Evolutionary conservation across 2,797 vertebrate species (phyloP), one percentile per base, ranked within the genome.

Genomic region (Melanotaenia boesemani): DNA sequence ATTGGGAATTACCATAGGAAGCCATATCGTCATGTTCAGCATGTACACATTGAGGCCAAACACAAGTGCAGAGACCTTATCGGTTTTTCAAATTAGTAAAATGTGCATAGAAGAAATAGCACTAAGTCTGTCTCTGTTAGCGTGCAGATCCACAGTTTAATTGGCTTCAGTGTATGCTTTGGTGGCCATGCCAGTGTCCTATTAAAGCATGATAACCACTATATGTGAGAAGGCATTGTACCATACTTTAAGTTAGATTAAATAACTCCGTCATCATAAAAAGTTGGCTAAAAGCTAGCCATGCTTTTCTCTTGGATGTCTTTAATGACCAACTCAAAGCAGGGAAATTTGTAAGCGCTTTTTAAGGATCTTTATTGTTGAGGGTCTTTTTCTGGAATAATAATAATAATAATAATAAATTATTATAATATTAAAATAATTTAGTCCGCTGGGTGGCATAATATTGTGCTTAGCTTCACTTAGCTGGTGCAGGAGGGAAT

Each of bases 1-100:
- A 91, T 80, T 85, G 77, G 84, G 80, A 84, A 90, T 88, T 86
- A 88, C 81, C 80, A 81, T 67, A 74, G 83, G 72, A 88, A 67
- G 66, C 59, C 50, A 28, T 50, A 73, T 82, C 66, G 22, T 70
- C 61, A 34, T 83, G 83, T 86, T 80, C 66, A 48, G 63, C 77
- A 46, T 83, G 75, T 83, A 77, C 72, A 76, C 71, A 76, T 22
- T 39, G 64, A 69, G 76, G 70, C 65, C 56, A 58, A 79, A 85
- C 84, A 84, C 76, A 57, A 76, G 86, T 66, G 83, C 79, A 72
- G 72, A 80, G 84, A 87, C 88, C 88, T 84, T 81, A 78, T 89
- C 89, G 61, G 59, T 69, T 85, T 79, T 69, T 57, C 67, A 86
- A 84, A 87, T 86, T 73, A 88, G 83, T 70, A 64, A 54, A 63